Conservation (phyloP, 2,888 invertebrate species). For the Autographa pulchrina region DNA sequence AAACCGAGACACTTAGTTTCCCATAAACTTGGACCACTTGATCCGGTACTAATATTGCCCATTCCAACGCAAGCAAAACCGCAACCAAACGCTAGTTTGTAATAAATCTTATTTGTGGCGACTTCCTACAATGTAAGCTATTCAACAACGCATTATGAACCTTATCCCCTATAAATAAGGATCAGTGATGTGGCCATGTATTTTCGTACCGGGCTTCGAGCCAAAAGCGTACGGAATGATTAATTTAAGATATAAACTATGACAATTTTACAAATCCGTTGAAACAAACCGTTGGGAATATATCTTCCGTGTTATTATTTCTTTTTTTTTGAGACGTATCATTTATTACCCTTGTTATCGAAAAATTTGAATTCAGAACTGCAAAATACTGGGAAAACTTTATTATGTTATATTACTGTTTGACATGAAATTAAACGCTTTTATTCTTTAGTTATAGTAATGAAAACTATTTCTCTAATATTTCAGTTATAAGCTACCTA, state of each 20-base stretch:
- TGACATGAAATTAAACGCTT: not conserved
- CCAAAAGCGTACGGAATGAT: conserved; percentile 52
- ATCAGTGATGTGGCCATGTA: conserved; percentile 31
- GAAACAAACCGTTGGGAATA: conserved; percentile 26
- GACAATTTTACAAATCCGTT: conserved; percentile 52
- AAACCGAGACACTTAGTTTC: conserved; percentile 2
- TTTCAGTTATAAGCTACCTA: too few species aligned
- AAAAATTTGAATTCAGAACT: not conserved
- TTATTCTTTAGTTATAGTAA: too few species aligned
- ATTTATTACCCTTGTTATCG: conserved; percentile 3
- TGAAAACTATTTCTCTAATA: too few species aligned
- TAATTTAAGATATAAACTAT: conserved; percentile 47
- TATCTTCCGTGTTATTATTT: conserved; percentile 29
- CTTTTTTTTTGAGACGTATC: not conserved
- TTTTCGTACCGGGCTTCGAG: conserved; percentile 44
- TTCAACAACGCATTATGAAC: conserved; percentile 37
- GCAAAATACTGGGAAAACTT: not conserved
- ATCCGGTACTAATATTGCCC: conserved; percentile 23
- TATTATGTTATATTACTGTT: not conserved
- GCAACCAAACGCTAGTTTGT: conserved; percentile 20
- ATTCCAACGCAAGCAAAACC: conserved; percentile 31
- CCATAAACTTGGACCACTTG: not conserved
- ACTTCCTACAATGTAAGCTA: conserved; percentile 43
- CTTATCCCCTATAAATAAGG: conserved; percentile 42
- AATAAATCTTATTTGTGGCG: conserved; percentile 45